phyloP scores from a whole-genome alignment of 2,113 vertebrate genomes.

The Periophthalmodon schlosseri region DNA sequence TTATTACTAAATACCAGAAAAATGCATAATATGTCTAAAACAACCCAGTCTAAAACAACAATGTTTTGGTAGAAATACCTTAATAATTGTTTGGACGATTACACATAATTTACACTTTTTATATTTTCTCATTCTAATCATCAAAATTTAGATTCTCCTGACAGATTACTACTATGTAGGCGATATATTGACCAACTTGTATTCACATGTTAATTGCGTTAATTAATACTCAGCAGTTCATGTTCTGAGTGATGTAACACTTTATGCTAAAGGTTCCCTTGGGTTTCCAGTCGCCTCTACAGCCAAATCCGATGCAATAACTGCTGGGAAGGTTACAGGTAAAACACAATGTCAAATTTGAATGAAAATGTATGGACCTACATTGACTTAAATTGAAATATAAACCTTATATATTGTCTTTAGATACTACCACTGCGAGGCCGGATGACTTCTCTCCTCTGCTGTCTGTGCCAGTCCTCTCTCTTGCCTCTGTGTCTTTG shows the following conservation, averaged over 20 bases:
- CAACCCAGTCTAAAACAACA: no score
- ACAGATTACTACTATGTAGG: no score
- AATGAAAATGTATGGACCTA: neutral
- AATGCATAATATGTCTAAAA: no score
- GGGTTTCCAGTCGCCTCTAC: conserved; percentile 38
- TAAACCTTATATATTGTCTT: neutral
- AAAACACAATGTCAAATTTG: neutral
- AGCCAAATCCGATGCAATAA: rapidly evolving
- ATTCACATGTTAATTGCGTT: neutral
- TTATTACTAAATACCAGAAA: no score
- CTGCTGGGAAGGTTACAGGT: conserved; percentile 16
- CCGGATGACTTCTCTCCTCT: rapidly evolving
- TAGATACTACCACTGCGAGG: neutral
- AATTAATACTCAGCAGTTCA: neutral
- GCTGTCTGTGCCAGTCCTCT: conserved; percentile 20
- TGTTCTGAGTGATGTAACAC: neutral
- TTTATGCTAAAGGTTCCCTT: conserved; percentile 59
- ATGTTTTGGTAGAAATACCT: no score
- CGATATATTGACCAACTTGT: neutral
- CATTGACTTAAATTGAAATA: neutral
- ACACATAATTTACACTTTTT: no score
- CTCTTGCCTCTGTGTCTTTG: conserved; percentile 29
- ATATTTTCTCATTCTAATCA: no score
- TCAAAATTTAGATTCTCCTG: no score
- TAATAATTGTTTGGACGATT: no score